Evolutionary conservation across 2,797 vertebrate species (phyloP).

Genomic region (Parauchenoglanis punctatus): DNA sequence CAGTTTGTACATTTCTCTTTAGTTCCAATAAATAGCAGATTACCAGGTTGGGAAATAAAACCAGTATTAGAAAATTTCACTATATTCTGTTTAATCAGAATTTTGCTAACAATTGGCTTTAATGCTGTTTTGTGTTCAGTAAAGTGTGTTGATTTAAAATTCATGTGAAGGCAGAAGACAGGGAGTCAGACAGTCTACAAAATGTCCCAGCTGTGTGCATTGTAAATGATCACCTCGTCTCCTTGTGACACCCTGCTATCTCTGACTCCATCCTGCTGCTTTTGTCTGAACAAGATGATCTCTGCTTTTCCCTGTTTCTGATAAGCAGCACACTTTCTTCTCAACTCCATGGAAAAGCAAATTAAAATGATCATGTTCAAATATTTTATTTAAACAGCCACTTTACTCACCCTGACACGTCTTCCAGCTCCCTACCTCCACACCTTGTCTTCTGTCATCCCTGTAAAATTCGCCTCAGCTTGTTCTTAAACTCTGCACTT

Average conservation of each 20-base stretch:
- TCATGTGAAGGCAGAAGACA: no score
- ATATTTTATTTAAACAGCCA: background rate
- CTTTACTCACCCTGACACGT: background rate
- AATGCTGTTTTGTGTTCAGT: background rate
- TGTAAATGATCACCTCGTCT: no score
- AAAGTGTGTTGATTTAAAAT: no score
- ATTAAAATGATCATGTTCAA: background rate
- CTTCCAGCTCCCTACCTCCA: background rate
- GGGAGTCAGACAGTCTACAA: no score
- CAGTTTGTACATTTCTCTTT: background rate
- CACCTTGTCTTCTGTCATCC: background rate
- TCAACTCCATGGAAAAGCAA: no score
- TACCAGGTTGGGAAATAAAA: background rate
- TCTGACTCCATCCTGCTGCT: no score
- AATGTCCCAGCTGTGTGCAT: no score
- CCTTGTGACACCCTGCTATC: no score
- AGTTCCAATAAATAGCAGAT: background rate
- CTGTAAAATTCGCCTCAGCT: background rate
- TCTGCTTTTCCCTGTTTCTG: no score
- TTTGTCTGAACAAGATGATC: no score
- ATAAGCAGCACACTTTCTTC: no score
- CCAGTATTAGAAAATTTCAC: background rate
- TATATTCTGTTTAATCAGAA: background rate
- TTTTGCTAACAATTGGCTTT: background rate
- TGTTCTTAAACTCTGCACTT: background rate